Percentiles rank a stretch among this genome's conserved stretches.
Evolutionary conservation across 2,888 invertebrate species (phyloP).

Genomic region (Girardia tigrina): DNA sequence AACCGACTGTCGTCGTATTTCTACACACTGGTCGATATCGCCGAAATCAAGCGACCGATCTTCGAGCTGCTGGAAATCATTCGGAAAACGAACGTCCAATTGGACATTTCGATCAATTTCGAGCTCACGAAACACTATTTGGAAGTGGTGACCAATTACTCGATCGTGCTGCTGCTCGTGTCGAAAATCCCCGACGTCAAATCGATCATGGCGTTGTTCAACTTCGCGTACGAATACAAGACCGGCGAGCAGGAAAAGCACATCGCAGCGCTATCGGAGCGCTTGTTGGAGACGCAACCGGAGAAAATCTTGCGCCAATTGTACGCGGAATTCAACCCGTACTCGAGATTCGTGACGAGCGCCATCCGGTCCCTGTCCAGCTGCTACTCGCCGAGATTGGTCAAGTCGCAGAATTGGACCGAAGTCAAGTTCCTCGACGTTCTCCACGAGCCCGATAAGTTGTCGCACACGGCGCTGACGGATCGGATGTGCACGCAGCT

Average conservation of each 20-base stretch:
- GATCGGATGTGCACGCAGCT: constrained; percentile 95
- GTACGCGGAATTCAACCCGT: constrained; percentile 87
- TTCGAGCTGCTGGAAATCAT: constrained; percentile 64
- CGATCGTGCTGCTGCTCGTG: constrained; percentile 86
- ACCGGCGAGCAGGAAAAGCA: constrained; percentile 55
- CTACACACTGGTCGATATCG: constrained; percentile 90
- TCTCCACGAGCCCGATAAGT: constrained; percentile 79
- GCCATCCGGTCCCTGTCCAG: constrained; percentile 74
- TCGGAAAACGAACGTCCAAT: constrained; percentile 82
- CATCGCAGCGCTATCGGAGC: constrained; percentile 84
- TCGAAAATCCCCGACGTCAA: constrained; percentile 94
- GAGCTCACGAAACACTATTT: constrained; percentile 87
- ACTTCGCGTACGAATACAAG: constrained; percentile 83
- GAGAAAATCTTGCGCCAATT: constrained; percentile 83
- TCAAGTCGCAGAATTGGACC: constrained; percentile 80
- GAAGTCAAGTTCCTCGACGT: constrained; percentile 61
- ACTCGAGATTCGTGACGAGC: constrained; percentile 62
- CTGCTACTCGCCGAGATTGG: constrained; percentile 69
- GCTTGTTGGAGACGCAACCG: constrained; percentile 90
- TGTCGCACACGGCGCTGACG: constrained; percentile 80
- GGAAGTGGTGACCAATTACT: constrained; percentile 80
- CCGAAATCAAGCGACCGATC: constrained; percentile 72
- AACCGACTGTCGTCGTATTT: constrained; percentile 91
- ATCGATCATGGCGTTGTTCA: constrained; percentile 85
- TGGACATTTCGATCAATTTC: constrained; percentile 83